These are phyloP conservation scores for Torymus texanus DNA, from an alignment of 2,888 invertebrate species.

Conservation along the genomic window DNA sequence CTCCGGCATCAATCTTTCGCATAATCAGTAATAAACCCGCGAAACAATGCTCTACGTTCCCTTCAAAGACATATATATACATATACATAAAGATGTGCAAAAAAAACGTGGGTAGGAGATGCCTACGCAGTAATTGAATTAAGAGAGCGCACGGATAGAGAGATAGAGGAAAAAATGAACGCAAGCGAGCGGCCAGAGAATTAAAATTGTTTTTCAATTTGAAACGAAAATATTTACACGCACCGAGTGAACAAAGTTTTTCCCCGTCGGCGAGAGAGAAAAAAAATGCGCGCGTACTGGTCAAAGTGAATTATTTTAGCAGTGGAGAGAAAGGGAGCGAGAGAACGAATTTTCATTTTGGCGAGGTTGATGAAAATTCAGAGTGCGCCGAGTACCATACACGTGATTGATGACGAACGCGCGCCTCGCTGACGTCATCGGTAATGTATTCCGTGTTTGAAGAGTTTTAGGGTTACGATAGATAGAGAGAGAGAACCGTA, in stretches of 20 bases:
- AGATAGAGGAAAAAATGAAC: conserved; percentile 51
- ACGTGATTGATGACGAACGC: not conserved
- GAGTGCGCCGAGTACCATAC: not conserved
- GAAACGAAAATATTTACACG: conserved; percentile 64
- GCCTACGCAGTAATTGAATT: conserved; percentile 11
- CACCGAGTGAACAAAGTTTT: conserved; percentile 52
- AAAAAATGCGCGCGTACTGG: conserved; percentile 24
- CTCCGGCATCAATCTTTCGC: conserved; percentile 69
- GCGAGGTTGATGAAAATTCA: no score
- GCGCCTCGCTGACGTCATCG: not conserved
- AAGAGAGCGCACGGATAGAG: conserved; percentile 13
- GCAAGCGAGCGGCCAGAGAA: conserved; percentile 60
- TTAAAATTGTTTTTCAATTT: conserved; percentile 70
- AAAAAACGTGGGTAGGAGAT: not conserved
- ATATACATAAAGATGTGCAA: not conserved
- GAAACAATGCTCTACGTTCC: not conserved
- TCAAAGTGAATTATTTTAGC: conserved; percentile 45
- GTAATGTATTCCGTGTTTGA: not conserved
- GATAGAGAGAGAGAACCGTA: no score
- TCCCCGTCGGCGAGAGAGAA: not conserved
- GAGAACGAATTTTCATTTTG: no score
- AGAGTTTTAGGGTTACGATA: no score
- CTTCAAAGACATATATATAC: not conserved
- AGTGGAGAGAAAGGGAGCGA: not conserved
- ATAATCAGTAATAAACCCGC: conserved; percentile 71